Conservation (phyloP, 2,113 vertebrate species). For the Carassius carassius region DNA sequence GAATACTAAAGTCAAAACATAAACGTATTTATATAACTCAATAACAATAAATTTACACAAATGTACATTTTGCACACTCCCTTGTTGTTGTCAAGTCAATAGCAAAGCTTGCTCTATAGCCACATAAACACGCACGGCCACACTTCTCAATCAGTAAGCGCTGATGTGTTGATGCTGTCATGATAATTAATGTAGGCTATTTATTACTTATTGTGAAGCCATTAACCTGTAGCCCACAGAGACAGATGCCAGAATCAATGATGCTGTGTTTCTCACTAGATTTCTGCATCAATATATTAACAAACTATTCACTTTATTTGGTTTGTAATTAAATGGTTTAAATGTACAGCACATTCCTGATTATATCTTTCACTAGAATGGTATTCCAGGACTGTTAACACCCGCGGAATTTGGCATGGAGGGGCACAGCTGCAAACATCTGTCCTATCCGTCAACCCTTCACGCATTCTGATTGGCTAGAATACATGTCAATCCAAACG, state of each 20-base stretch:
- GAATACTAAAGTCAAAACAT: too few species aligned
- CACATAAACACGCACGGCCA: too few species aligned
- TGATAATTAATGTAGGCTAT: slow-evolving; percentile 22
- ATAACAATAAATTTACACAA: not conserved
- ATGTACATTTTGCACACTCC: not conserved
- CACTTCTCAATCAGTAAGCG: slow-evolving; percentile 17
- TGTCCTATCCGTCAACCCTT: slow-evolving; percentile 58
- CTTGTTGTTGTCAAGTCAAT: not conserved
- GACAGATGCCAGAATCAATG: slow-evolving; percentile 8
- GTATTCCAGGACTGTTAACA: slow-evolving; percentile 57
- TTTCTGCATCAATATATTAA: not conserved
- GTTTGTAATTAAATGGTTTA: slow-evolving; percentile 18
- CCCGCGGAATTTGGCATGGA: slow-evolving; percentile 51
- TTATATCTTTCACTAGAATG: slow-evolving; percentile 55
- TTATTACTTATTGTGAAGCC: slow-evolving; percentile 32
- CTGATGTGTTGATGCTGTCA: slow-evolving; percentile 15
- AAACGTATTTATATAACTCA: not conserved
- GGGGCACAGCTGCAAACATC: slow-evolving; percentile 62
- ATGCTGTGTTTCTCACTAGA: not conserved
- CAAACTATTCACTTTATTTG: not conserved
- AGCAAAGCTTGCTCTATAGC: not conserved
- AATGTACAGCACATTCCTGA: slow-evolving; percentile 32
- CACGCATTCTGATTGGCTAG: slow-evolving; percentile 31
- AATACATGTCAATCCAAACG: not conserved
- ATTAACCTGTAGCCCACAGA: slow-evolving; percentile 21